phyloP scores from a whole-genome alignment of 2,888 invertebrate species.

The Hybos culiciformis region DNA sequence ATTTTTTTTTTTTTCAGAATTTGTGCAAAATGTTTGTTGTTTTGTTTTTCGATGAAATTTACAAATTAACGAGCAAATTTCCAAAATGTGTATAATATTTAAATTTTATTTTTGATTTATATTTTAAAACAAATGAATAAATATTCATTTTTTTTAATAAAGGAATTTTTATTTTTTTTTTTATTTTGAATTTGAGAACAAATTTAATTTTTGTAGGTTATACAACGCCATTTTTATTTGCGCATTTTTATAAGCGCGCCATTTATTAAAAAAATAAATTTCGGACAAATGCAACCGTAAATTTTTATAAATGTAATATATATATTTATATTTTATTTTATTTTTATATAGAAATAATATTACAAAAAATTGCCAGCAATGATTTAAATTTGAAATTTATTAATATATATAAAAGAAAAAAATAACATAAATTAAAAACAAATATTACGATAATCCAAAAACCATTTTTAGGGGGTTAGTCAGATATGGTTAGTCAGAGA shows the following conservation, averaged over 20 bases:
- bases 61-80: too few species aligned
- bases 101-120: too few species aligned
- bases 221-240: background rate
- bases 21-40: too few species aligned
- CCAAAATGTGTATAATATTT: too few species aligned
- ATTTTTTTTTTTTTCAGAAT: conserved; percentile 20
- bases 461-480: too few species aligned
- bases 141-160: too few species aligned
- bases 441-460: background rate
- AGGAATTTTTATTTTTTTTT: background rate
- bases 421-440: background rate
- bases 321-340: background rate
- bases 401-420: background rate
- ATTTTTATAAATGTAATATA: background rate
- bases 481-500: too few species aligned
- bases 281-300: conserved; percentile 2
- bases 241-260: background rate
- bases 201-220: too few species aligned
- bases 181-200: background rate
- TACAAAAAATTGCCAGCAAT: too few species aligned
- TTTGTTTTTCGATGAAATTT: conserved; percentile 11
- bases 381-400: background rate
- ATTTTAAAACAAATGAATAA: too few species aligned
- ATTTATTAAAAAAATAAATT: conserved; percentile 1
- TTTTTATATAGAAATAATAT: too few species aligned